phyloP scores from a whole-genome alignment of 2,113 vertebrate genomes.

The Carassius carassius region DNA sequence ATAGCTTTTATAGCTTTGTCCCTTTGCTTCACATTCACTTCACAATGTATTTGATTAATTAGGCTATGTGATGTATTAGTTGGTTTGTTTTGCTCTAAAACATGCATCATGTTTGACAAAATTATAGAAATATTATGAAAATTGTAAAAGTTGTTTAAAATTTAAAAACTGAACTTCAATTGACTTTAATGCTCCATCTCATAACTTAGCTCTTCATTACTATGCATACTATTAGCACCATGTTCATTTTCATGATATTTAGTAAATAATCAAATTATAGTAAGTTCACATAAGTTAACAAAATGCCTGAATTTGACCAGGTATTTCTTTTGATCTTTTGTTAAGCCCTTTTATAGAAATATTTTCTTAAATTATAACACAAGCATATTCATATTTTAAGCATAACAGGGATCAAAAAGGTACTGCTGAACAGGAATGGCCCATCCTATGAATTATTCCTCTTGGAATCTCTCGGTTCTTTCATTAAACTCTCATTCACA shows the following conservation, averaged over 20 bases:
- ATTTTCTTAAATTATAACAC: neutral
- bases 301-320: neutral
- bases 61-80: neutral
- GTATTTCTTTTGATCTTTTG: neutral
- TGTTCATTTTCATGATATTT: neutral
- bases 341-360: neutral
- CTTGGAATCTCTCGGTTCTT: neutral
- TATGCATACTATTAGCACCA: neutral
- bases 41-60: conserved; percentile 1
- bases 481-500: neutral
- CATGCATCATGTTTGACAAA: neutral
- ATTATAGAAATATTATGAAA: neutral
- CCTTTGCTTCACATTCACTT: too few species aligned
- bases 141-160: neutral
- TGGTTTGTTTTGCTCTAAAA: neutral
- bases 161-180: too few species aligned
- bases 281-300: neutral
- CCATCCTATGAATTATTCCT: conserved; percentile 11
- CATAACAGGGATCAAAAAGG: neutral
- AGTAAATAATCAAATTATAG: neutral
- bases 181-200: neutral
- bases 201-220: neutral
- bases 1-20: too few species aligned
- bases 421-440: neutral
- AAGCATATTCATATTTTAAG: neutral